Percentiles rank a stretch among this genome's conserved stretches.
phyloP scores from a whole-genome alignment of 2,113 vertebrate genomes.

The Sander lucioperca region DNA sequence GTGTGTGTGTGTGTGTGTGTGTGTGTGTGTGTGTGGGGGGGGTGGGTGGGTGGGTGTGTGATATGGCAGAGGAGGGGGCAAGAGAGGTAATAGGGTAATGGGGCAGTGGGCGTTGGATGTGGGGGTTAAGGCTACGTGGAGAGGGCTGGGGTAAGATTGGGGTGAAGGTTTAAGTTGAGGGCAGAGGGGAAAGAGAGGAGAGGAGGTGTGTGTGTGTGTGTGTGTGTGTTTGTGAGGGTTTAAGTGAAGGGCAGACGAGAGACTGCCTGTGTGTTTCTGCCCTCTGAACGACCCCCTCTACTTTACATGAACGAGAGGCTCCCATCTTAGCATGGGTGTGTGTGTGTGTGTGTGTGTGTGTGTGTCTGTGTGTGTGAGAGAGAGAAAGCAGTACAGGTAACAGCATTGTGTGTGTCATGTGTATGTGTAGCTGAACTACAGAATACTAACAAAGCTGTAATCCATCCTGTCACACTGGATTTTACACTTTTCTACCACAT shows the following conservation, averaged over 20 bases:
- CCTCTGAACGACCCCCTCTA: slow-evolving; percentile 77
- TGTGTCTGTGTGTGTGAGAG: not conserved
- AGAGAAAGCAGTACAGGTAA: slow-evolving; percentile 22
- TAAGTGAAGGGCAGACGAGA: slow-evolving; percentile 77
- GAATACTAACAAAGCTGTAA: not conserved
- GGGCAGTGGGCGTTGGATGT: slow-evolving; percentile 50
- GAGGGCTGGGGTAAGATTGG: slow-evolving; percentile 74
- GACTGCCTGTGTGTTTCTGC: slow-evolving; percentile 79
- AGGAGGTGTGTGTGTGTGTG: slow-evolving; percentile 52
- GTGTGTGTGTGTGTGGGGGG: slow-evolving; percentile 12
- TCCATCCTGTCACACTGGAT: not conserved
- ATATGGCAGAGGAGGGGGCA: slow-evolving; percentile 16
- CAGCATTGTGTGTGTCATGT: not conserved
- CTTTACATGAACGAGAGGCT: slow-evolving; percentile 60
- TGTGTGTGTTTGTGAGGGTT: slow-evolving; percentile 55
- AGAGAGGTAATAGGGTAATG: slow-evolving; percentile 52
- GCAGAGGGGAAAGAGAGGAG: slow-evolving; percentile 73
- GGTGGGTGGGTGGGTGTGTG: not conserved
- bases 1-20: slow-evolving; percentile 27
- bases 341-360: slow-evolving; percentile 15
- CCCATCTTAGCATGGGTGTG: slow-evolving; percentile 41
- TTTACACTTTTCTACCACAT: not conserved
- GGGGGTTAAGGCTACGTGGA: slow-evolving; percentile 66
- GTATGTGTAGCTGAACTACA: not conserved
- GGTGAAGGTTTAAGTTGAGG: slow-evolving; percentile 84